phyloP scores from a whole-genome alignment of 2,113 vertebrate species.

The Cochlearius cochlearius region DNA sequence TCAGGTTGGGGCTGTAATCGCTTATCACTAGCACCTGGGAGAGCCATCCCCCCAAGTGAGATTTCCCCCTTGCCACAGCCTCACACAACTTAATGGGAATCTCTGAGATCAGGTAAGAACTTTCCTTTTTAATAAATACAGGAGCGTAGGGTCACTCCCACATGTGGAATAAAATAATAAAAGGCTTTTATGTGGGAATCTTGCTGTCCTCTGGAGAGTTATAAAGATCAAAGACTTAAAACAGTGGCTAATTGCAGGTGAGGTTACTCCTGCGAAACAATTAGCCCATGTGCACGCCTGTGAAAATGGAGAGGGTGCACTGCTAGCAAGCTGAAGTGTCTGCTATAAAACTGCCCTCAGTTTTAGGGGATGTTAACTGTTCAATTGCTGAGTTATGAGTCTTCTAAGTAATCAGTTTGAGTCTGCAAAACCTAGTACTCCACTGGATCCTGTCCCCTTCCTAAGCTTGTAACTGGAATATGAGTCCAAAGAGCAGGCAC shows the following conservation, averaged over 20 bases:
- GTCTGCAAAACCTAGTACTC: not conserved
- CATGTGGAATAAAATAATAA: slow-evolving; percentile 11
- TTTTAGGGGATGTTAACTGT: not conserved
- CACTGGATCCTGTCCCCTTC: not conserved
- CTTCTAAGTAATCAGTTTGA: not conserved
- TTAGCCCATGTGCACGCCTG: not conserved
- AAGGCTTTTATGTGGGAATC: slow-evolving; percentile 51
- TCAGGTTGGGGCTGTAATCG: not conserved
- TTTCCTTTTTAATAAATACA: not conserved
- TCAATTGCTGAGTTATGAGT: not conserved
- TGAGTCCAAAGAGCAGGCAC: not conserved
- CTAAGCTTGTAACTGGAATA: not conserved
- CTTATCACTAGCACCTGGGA: not conserved
- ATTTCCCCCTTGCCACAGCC: not conserved
- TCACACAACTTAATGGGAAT: not conserved
- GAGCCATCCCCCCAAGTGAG: not conserved
- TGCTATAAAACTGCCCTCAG: not conserved
- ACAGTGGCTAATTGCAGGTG: slow-evolving; percentile 46
- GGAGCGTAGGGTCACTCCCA: not conserved
- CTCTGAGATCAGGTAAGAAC: slow-evolving; percentile 11
- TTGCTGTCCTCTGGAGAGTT: slow-evolving; percentile 30
- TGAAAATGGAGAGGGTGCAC: not conserved
- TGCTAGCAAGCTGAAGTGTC: not conserved
- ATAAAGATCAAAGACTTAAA: slow-evolving; percentile 51
- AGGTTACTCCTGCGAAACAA: slow-evolving; percentile 45